A percentile compares a stretch with the other conserved stretches of the same genome.
These are phyloP conservation scores for Erynnis tages DNA, from an alignment of 2,888 invertebrate genomes.

Conservation along the genomic window DNA sequence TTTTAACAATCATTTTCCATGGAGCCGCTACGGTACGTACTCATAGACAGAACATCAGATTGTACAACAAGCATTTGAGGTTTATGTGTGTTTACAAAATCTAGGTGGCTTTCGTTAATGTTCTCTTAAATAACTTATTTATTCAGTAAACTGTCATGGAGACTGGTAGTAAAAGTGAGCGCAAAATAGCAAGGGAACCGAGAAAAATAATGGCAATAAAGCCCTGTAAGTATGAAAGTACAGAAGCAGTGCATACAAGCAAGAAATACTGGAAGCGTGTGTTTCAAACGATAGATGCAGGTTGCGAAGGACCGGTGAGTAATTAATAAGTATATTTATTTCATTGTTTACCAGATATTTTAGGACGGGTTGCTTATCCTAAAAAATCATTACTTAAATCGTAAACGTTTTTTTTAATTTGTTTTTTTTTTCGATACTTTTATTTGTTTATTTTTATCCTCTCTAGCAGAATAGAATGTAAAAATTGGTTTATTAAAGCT, in stretches of 20 bases:
- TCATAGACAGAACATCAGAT: too few species aligned
- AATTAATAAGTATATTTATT: not conserved
- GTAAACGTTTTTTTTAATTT: too few species aligned
- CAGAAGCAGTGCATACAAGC: constrained; percentile 52
- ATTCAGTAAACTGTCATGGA: not conserved
- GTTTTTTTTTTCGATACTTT: too few species aligned
- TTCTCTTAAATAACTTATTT: not conserved
- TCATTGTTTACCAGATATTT: not conserved
- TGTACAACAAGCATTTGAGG: too few species aligned
- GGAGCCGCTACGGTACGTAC: too few species aligned
- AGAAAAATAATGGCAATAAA: constrained; percentile 54
- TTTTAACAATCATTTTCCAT: too few species aligned
- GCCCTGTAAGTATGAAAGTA: constrained; percentile 52
- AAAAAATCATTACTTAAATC: too few species aligned
- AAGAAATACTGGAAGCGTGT: constrained; percentile 63
- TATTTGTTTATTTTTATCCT: too few species aligned
- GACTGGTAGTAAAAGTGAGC: not conserved
- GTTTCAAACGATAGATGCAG: constrained; percentile 48
- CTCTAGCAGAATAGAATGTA: too few species aligned
- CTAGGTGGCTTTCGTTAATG: constrained; percentile 6
- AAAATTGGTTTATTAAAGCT: too few species aligned
- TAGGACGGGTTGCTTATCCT: too few species aligned
- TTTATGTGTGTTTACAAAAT: constrained; percentile 9
- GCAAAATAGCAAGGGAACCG: constrained; percentile 40
- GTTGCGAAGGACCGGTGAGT: constrained; percentile 44